Evolutionary conservation across 2,113 vertebrate genomes (phyloP).

Genomic region (Cathartes aura): DNA sequence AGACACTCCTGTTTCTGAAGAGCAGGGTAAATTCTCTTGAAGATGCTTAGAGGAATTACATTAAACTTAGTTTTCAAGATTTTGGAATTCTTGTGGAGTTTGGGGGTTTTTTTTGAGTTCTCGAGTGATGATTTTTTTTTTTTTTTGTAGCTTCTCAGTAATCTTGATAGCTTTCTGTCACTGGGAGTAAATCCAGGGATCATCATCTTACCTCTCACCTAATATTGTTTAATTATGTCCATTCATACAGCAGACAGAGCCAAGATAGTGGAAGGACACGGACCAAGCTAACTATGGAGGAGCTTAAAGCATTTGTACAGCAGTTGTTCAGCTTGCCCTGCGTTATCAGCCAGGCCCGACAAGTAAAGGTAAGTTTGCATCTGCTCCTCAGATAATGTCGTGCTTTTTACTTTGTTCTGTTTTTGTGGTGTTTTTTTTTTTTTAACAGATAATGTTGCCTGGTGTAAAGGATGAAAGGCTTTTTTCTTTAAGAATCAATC

Average conservation of each 20-base stretch:
- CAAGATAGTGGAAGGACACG: constrained; percentile 87
- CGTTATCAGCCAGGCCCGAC: constrained; percentile 92
- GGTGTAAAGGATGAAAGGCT: not conserved
- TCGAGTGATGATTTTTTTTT: not conserved
- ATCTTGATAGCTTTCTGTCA: not conserved
- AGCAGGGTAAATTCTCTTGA: not conserved
- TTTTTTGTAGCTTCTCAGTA: not conserved
- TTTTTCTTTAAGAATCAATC: not conserved
- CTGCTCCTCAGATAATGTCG: not conserved
- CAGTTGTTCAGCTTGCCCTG: constrained; percentile 94
- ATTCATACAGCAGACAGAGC: constrained; percentile 78
- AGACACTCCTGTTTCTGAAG: not conserved
- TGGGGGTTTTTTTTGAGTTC: not conserved
- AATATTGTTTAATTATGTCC: not conserved
- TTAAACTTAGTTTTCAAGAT: not conserved
- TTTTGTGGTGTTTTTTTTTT: not conserved
- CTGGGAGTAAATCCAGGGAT: not conserved
- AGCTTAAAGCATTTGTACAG: constrained; percentile 96
- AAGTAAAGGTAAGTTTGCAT: constrained; percentile 86
- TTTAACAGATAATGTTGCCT: not conserved
- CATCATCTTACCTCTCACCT: not conserved
- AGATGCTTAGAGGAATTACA: not conserved
- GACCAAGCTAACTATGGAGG: constrained; percentile 95
- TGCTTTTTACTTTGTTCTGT: not conserved
- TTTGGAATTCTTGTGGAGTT: not conserved